Evolutionary conservation across 1,140 invertebrate species (phyloP), one percentile per base, ranked within the genome.

Genomic region (Delia radicum): DNA sequence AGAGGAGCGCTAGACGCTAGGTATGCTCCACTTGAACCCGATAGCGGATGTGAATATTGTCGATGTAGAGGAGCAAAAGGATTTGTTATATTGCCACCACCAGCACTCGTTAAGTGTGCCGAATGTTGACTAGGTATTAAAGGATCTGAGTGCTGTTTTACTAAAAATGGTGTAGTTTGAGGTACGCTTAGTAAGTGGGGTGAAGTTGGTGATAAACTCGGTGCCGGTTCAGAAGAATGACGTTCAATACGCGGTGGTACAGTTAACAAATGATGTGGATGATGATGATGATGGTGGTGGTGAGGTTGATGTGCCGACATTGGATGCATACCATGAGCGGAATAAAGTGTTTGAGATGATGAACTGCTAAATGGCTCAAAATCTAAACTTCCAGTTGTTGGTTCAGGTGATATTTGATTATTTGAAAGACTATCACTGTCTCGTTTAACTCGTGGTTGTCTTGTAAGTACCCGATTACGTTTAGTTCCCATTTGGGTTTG

Each of bases 71-170:
- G 81, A 74, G 83, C 81, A 55, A 85, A 85, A 2, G 82, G 82
- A 79, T 84, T 84, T 71, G 73, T 85, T 15, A 62, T 18, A 46
- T 33, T 74, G 61, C 80, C 79, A 18, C 37, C 26, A 78, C 75
- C 84, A 86, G 61, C 83, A 83, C 46, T 81, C 85, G 75, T 80
- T 82, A 77, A 85, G 82, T 80, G 86, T 85, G 80, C 81, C 46
- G 83, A 80, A 29, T 87, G 87, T 79, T 90, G 90, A 79, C 87
- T 90, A 7, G 90, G 88, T 74, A 91, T 78, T 46, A 91, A 77
- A 2, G 91, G 91, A 85, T 91, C 90, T 7, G 91, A 92, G 80
- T 91, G 90, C 79, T 92, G 91, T 79, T 92, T 92, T 13, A 89
- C 89, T 71, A 92, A 81, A 78, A 89, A 89, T 7, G 87, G 84